Evolutionary conservation across 2,888 invertebrate species (phyloP).

Genomic region (Blera fallax): DNA sequence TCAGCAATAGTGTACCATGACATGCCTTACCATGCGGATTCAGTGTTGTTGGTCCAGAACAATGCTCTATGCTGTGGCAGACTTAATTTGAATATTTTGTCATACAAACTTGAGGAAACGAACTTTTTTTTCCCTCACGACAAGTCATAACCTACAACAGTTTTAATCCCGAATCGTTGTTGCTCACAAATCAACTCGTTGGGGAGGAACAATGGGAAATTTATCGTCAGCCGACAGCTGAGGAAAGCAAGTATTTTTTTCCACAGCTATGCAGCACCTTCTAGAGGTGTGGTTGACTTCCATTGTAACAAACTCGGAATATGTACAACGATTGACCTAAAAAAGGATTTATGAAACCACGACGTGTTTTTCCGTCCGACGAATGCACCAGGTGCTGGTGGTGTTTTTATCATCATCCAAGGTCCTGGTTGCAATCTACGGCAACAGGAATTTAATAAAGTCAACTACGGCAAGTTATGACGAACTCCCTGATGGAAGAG

Average conservation of each 20-base stretch:
- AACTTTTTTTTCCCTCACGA: constrained; percentile 9
- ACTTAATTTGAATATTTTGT: constrained; percentile 35
- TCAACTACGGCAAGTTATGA: constrained; percentile 37
- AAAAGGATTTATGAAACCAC: background rate
- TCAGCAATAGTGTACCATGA: background rate
- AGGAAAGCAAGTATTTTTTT: background rate
- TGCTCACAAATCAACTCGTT: constrained; percentile 5
- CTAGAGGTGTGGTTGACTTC: background rate
- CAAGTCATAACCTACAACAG: constrained; percentile 4
- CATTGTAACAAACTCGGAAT: constrained; percentile 20
- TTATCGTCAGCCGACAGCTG: constrained; percentile 33
- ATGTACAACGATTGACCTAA: background rate
- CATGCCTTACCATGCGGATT: background rate
- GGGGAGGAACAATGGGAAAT: constrained; percentile 32
- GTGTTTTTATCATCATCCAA: constrained; percentile 7
- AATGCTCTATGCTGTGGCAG: constrained; percentile 11
- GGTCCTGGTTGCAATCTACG: background rate
- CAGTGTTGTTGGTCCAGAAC: background rate
- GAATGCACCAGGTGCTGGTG: background rate
- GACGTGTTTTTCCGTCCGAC: background rate
- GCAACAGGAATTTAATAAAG: constrained; percentile 55
- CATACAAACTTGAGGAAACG: constrained; percentile 6
- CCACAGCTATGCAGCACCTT: background rate
- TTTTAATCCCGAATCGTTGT: constrained; percentile 1
- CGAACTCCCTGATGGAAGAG: background rate